phyloP scores from a whole-genome alignment of 1,140 invertebrate genomes.

The Cyclina sinensis region DNA sequence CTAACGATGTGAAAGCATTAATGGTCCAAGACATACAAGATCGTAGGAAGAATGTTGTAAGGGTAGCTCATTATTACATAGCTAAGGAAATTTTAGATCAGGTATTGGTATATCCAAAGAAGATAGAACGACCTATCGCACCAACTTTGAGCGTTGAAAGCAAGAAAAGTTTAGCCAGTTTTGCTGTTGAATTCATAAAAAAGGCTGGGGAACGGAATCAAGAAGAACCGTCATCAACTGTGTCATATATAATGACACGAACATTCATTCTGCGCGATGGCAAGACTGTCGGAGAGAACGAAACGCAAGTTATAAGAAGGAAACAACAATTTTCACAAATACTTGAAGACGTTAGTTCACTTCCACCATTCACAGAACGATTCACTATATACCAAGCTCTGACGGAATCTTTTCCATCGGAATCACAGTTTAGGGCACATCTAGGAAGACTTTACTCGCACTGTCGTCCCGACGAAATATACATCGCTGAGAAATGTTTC shows the following conservation, averaged over 20 bases:
- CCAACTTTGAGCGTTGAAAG: conserved; percentile 46
- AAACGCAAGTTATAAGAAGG: conserved; percentile 31
- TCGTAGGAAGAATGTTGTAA: conserved; percentile 54
- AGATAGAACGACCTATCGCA: neutral
- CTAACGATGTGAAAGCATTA: conserved; percentile 58
- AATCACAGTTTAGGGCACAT: conserved; percentile 71
- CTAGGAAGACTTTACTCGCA: conserved; percentile 69
- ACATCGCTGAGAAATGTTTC: conserved; percentile 69
- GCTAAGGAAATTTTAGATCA: conserved; percentile 76
- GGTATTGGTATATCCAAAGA: conserved; percentile 46
- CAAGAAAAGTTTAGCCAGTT: conserved; percentile 35
- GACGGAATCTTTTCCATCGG: conserved; percentile 66
- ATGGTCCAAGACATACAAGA: conserved; percentile 57
- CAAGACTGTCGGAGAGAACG: conserved; percentile 55
- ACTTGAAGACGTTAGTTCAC: conserved; percentile 54
- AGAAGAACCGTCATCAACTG: conserved; percentile 1
- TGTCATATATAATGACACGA: conserved; percentile 66
- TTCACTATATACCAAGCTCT: conserved; percentile 65
- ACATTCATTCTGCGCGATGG: conserved; percentile 71
- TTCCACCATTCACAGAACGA: conserved; percentile 63
- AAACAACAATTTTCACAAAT: conserved; percentile 65
- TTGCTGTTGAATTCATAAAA: conserved; percentile 67
- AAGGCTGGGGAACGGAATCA: conserved; percentile 4
- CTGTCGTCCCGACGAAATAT: conserved; percentile 67
- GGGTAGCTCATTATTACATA: conserved; percentile 69